Base-by-base conservation (phyloP, 2,113 vertebrate genomes). In the Poecile atricapillus region DNA sequence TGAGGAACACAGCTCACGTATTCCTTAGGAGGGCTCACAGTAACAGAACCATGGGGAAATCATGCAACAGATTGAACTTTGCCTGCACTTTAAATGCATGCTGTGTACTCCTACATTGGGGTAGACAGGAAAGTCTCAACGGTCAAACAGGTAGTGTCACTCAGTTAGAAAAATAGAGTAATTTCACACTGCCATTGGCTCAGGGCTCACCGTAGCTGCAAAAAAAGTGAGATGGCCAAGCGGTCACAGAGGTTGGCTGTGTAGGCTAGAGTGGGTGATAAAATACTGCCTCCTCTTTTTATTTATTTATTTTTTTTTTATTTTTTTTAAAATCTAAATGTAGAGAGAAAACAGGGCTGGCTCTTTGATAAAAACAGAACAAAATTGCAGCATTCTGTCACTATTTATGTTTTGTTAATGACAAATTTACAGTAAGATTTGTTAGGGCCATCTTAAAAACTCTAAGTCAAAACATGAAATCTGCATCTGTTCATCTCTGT, bases 301-400 rank as follows among this genome's bases (percentile, higher is more conserved):
- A 1, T 28, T 39, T 17, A 2, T 10, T 43, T 23, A 5, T 7
- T 16, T 6, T 5, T 4, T 19, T 13, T 2, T 9, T 6, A 2
- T 1, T 21, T 13, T 20, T 39, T 11, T 35, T 17, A 39, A 37
- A 27, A 8, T 52, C 37, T 70, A 49, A 55, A 52, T 24, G 3
- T 73, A 46, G 27, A 53, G 25, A 65, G 11, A 53, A 24, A 78
- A 6, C 8, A 37, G 24, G 90, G 7, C 8, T 60, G 15, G 3
- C 4, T 59, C 1, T 52, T 37, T 62, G 52, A 63, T 28, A 50
- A 37, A 47, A 75, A 13, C 5, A 27, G 11, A 70, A 60, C 1
- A 37, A 63, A 80, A 56, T 4, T 55, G 15, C 10, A 73, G 19
- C 87, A 47, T 20, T 83, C 17, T 37, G 4, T 44, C 12, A 10